Evolutionary conservation across 2,888 invertebrate genomes (phyloP).

Genomic region (Harmothoe impar): DNA sequence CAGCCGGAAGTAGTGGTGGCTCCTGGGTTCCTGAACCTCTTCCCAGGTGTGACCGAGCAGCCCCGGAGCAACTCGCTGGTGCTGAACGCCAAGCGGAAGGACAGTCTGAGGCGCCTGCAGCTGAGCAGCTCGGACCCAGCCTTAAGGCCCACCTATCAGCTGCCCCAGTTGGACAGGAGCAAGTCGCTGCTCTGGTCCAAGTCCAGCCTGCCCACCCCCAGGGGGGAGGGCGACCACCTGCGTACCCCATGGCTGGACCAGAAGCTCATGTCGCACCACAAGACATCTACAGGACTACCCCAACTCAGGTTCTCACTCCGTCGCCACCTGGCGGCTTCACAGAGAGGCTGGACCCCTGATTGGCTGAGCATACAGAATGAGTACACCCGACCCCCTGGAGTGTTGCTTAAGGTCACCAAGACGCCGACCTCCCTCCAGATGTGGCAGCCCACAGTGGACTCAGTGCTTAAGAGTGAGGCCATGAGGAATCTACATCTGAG

Average conservation of each 20-base stretch:
- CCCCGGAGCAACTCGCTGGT: slow-evolving; percentile 6
- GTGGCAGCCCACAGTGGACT: slow-evolving; percentile 27
- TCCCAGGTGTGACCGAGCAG: neutral
- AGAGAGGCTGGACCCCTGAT: neutral
- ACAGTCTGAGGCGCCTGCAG: neutral
- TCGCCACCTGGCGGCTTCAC: neutral
- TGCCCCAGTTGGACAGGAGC: neutral
- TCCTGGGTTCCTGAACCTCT: too few relatives aligned
- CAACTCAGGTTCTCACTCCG: neutral
- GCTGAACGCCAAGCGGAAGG: neutral
- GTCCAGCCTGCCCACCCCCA: neutral
- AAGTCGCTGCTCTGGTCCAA: neutral
- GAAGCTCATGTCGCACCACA: neutral
- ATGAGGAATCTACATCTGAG: neutral
- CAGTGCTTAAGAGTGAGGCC: neutral
- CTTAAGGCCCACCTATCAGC: neutral
- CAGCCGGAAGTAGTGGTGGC: neutral
- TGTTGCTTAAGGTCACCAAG: neutral
- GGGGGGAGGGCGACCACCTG: neutral
- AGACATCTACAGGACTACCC: neutral
- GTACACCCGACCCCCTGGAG: neutral
- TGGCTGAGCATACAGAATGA: neutral
- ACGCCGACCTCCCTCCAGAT: neutral
- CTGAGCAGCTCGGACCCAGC: neutral
- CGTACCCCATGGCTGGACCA: neutral